Percentiles rank a stretch among this genome's conserved stretches.
phyloP scores from a whole-genome alignment of 2,797 vertebrate species.

The Graptemys geographica region DNA sequence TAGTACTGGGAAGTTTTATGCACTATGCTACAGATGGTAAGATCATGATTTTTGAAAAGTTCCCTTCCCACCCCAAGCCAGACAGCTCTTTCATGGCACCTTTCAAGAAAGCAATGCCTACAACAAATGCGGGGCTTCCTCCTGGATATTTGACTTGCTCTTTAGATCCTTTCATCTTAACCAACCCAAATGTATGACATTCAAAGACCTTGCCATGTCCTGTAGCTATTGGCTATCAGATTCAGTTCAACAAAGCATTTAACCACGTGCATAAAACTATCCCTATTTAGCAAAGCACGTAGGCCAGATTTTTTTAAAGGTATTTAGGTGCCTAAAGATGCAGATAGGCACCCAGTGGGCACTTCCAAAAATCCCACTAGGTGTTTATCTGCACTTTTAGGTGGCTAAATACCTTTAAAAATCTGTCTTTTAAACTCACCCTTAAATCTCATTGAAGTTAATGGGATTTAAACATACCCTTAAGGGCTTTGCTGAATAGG shows the following conservation, averaged over 20 bases:
- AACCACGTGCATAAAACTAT: background rate
- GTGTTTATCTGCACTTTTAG: background rate
- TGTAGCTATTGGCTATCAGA: background rate
- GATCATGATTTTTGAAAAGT: background rate
- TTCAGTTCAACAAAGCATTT: background rate
- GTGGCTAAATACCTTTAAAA: background rate
- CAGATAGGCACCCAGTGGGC: background rate
- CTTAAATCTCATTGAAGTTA: background rate
- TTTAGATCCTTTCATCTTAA: background rate
- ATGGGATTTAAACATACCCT: background rate
- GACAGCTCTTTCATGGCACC: background rate
- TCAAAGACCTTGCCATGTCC: background rate
- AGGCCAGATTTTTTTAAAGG: background rate
- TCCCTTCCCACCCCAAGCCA: background rate
- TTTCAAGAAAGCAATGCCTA: background rate
- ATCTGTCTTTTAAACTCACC: background rate
- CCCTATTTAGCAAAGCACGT: fast-evolving
- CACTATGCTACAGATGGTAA: background rate
- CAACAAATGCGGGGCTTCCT: background rate
- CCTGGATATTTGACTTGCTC: fast-evolving
- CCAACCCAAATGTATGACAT: fast-evolving
- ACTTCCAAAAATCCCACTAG: background rate
- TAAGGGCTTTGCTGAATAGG: background rate
- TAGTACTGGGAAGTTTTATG: background rate
- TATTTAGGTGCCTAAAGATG: no score